phyloP scores from a whole-genome alignment of 37 sponge, comb jelly and placozoan species.

The Diacarnus erythraeanus region DNA sequence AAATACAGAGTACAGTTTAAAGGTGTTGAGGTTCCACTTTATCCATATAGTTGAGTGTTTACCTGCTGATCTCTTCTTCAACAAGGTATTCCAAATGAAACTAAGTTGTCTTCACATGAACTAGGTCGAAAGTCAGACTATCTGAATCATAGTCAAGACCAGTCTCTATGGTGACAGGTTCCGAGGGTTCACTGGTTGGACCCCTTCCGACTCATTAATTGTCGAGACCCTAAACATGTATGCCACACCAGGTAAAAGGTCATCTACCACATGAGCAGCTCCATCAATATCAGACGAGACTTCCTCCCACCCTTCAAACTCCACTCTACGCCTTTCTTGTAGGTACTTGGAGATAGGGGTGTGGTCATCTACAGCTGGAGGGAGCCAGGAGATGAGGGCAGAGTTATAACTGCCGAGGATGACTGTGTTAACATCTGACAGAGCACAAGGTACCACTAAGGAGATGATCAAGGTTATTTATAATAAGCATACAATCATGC shows the following conservation, averaged over 20 bases:
- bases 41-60: too few species aligned
- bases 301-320: constrained; percentile 34
- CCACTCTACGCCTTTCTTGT: constrained; percentile 33
- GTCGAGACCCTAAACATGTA: constrained; percentile 77
- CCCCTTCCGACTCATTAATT: constrained; percentile 61
- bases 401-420: constrained; percentile 65
- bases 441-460: constrained; percentile 56
- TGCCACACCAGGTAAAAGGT: constrained; percentile 38
- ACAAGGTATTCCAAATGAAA: constrained; percentile 29
- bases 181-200: constrained; percentile 51
- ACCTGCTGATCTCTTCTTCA: constrained; percentile 27
- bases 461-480: too few species aligned
- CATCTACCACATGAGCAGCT: constrained; percentile 68
- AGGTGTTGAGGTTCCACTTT: too few species aligned
- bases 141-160: constrained; percentile 26
- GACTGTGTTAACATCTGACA: constrained; percentile 44
- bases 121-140: constrained; percentile 10
- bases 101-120: constrained; percentile 12
- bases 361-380: constrained; percentile 44
- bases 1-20: not conserved
- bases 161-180: constrained; percentile 21
- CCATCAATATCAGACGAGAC: constrained; percentile 24
- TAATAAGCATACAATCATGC: too few species aligned
- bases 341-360: constrained; percentile 48
- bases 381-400: constrained; percentile 72